These are phyloP conservation scores for Glandiceps talaboti DNA, from an alignment of 53 echinoderm and acorn worm species.

Conservation along the genomic window DNA sequence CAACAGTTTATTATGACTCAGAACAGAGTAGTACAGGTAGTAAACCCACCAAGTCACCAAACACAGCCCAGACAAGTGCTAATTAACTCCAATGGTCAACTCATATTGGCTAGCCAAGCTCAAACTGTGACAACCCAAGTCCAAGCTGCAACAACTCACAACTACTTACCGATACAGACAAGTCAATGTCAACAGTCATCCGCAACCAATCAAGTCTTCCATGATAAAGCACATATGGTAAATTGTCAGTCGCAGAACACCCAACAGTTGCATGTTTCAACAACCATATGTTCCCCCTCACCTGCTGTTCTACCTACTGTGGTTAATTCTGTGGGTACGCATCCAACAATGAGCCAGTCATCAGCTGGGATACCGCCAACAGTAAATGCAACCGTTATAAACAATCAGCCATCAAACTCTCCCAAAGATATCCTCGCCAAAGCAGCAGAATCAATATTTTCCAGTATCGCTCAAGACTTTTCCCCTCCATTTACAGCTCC, in stretches of 20 bases:
- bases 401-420: constrained; percentile 9
- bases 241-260: not conserved
- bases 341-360: not conserved
- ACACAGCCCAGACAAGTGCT: constrained; percentile 4
- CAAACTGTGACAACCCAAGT: constrained; percentile 6
- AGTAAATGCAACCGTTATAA: not conserved
- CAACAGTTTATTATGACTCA: not conserved
- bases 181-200: constrained; percentile 8
- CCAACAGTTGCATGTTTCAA: not conserved
- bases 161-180: constrained; percentile 4
- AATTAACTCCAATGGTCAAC: constrained; percentile 18
- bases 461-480: not conserved
- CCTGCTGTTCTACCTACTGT: not conserved
- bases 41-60: not conserved
- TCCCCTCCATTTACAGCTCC: not conserved
- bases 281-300: not conserved
- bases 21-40: not conserved
- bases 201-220: not conserved
- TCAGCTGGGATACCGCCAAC: not conserved
- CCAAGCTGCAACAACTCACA: not conserved
- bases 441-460: constrained; percentile 92
- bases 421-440: constrained; percentile 85
- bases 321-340: not conserved
- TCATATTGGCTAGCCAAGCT: constrained; percentile 13
- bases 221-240: not conserved